A percentile compares a stretch with the other conserved stretches of the same genome.
phyloP scores from a whole-genome alignment of 2,113 vertebrate genomes.

The Piaya cayana region DNA sequence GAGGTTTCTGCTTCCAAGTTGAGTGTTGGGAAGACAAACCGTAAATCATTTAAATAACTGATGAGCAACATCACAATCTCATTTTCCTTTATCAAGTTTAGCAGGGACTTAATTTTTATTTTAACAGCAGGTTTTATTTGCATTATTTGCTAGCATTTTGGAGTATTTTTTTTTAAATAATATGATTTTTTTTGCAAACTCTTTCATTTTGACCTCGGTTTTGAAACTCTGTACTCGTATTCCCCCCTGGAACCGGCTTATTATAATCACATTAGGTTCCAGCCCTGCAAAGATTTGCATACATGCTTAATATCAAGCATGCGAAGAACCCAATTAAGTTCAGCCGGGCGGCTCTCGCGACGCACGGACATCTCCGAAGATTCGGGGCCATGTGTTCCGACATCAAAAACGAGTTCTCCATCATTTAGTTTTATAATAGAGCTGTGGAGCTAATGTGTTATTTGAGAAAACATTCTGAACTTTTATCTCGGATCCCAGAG shows the following conservation, averaged over 20 bases:
- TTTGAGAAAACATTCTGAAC: conserved; percentile 46
- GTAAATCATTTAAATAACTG: not conserved
- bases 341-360: not conserved
- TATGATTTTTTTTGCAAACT: not conserved
- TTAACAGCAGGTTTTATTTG: not conserved
- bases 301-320: not conserved
- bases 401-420: conserved; percentile 19
- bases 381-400: not conserved
- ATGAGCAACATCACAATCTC: not conserved
- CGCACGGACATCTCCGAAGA: not conserved
- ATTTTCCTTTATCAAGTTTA: not conserved
- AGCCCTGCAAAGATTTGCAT: not conserved
- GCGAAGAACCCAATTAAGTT: not conserved
- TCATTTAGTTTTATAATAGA: conserved; percentile 32
- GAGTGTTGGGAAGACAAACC: not conserved
- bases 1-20: not conserved
- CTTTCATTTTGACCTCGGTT: not conserved
- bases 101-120: not conserved
- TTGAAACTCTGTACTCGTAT: not conserved
- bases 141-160: not conserved
- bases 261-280: not conserved
- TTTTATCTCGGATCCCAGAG: conserved; percentile 43
- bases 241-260: not conserved
- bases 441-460: conserved; percentile 42
- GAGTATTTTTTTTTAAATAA: not conserved